Percentiles rank a stretch among this genome's conserved stretches.
Evolutionary conservation across 2,888 invertebrate genomes (phyloP).

Genomic region (Polyploca ridens): DNA sequence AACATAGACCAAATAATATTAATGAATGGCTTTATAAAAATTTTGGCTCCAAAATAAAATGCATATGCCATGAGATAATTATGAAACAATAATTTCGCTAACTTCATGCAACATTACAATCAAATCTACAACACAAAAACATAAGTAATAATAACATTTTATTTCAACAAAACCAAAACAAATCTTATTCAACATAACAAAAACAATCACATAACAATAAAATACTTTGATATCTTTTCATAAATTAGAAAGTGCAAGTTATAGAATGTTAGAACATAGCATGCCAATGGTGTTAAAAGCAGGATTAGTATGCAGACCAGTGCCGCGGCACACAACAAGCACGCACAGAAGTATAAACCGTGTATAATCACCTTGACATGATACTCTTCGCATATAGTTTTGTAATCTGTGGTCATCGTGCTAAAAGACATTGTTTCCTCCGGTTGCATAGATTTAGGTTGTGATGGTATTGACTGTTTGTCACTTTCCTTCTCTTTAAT

Average conservation of each 20-base stretch:
- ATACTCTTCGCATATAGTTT: slow-evolving; percentile 89
- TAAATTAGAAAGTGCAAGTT: slow-evolving; percentile 44
- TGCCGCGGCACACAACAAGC: slow-evolving; percentile 34
- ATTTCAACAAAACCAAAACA: slow-evolving; percentile 17
- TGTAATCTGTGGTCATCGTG: slow-evolving; percentile 88
- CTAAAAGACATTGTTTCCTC: slow-evolving; percentile 79
- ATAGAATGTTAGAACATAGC: slow-evolving; percentile 48
- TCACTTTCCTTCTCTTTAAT: slow-evolving; percentile 51
- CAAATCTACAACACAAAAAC: slow-evolving; percentile 11
- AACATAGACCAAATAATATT: too few relatives aligned
- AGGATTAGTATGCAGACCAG: slow-evolving; percentile 42
- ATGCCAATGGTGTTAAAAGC: slow-evolving; percentile 52
- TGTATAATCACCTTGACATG: slow-evolving; percentile 82
- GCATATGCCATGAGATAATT: neutral
- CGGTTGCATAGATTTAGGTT: slow-evolving; percentile 66
- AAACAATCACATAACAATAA: slow-evolving; percentile 16
- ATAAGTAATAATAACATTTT: slow-evolving; percentile 9
- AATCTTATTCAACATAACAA: slow-evolving; percentile 22
- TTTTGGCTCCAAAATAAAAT: too few relatives aligned
- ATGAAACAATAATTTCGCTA: neutral
- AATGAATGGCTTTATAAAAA: too few relatives aligned
- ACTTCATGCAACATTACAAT: neutral
- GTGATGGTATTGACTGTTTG: slow-evolving; percentile 51
- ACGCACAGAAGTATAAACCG: slow-evolving; percentile 46
- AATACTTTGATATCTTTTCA: slow-evolving; percentile 42